Base-by-base conservation (phyloP, 2,888 invertebrate genomes). In the Chalcis sispes region DNA sequence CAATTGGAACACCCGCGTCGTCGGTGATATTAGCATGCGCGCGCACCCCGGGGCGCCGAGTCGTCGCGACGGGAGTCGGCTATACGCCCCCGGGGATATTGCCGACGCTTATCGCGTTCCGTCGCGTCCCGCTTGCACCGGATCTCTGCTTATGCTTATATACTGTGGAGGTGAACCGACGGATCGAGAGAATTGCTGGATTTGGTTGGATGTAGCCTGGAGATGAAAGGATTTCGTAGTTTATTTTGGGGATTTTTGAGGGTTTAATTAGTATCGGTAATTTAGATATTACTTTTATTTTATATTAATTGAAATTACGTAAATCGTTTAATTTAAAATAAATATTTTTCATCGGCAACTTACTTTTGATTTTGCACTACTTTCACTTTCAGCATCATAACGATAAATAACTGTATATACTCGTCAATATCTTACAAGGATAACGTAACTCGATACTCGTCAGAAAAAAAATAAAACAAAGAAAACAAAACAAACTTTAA, bases 1-100 rank as follows among this genome's bases (percentile, higher is more conserved):
- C 40, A 23, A 10, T n/a, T 0, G 15, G 62, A 58, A 72, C 66
- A 66, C 64, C 72, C 72, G 72, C 65, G 65, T 66, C 66, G 72
- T 15, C 8, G n/a, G 18, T 10, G 29, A 72, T 59, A 72, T 59
- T 58, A 58, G 58, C 64, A 67, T 67, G 40, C 0, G 46, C 36
- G 23, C n/a, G 58, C 65, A 15, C 65, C 72, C 65, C n/a, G 50
- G 25, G 29, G 15, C 42, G 25, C 15, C 13, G 40, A 5, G 32
- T 5, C 40, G 40, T 27, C 64, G 58, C 72, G 48, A 65, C 72
- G 64, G 72, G 72, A 56, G 56, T 27, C 58, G 4, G 36, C 10
- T 10, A 36, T 46, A 72, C 72, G 72, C 64, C 64, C 72, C 71
- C 52, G 62, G 71, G n/a, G n/a, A n/a, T 36, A 48, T 32, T 59